These are phyloP conservation scores for Thamnophis elegans DNA, from an alignment of 2,797 vertebrate species.

Conservation along the genomic window DNA sequence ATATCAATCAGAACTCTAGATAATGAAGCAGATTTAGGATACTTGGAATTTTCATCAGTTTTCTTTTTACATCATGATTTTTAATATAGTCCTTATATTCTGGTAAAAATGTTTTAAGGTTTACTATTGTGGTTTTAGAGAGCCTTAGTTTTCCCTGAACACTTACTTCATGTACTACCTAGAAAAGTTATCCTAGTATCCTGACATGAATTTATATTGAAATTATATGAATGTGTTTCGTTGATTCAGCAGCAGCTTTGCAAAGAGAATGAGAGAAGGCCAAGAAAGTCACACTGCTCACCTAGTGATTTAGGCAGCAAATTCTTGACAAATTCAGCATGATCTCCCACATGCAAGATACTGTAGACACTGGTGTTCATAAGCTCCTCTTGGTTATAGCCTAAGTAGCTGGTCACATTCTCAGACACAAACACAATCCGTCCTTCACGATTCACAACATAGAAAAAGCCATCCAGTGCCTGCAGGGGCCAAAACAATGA, in stretches of 20 bases:
- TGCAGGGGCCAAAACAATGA: constrained; percentile 55
- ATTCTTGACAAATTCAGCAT: constrained; percentile 93
- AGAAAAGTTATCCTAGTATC: not conserved
- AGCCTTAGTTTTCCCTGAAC: not conserved
- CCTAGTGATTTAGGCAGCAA: constrained; percentile 93
- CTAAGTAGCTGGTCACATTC: constrained; percentile 91
- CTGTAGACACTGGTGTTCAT: constrained; percentile 96
- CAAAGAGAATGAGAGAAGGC: not conserved
- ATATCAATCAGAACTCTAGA: not conserved
- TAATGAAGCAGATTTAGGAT: not conserved
- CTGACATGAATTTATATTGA: not conserved
- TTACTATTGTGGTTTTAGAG: not conserved
- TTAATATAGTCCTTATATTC: not conserved
- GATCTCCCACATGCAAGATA: constrained; percentile 94
- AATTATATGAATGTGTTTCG: not conserved
- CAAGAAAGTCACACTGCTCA: constrained; percentile 63
- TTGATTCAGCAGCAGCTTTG: not conserved
- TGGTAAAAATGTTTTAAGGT: not conserved
- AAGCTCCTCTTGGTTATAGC: constrained; percentile 91
- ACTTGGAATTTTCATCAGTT: not conserved
- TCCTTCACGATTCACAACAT: constrained; percentile 93
- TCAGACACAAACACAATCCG: constrained; percentile 93
- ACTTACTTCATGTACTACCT: not conserved
- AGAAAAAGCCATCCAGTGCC: constrained; percentile 95
- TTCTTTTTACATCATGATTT: not conserved